Base-by-base conservation (phyloP, 2,888 invertebrate species). In the Campoplex capitator region DNA sequence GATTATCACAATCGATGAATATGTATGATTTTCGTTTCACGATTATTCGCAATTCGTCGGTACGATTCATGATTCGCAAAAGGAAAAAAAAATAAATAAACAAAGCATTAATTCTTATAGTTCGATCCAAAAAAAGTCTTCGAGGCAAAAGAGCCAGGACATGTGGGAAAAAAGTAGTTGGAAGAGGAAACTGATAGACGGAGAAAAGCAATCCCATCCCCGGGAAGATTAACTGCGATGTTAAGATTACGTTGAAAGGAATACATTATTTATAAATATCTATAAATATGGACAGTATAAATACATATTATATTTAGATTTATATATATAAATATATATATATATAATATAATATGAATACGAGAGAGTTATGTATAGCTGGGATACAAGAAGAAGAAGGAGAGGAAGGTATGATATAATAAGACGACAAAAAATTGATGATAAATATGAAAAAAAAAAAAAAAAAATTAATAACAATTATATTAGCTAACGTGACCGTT, bases 331-430 rank as follows among this genome's bases (percentile, higher is more conserved):
- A 90, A 89, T 89, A 90, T 89, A 89, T 89, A 89, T 89, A 89
- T 84, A 51, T 88, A 89, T 86, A 85, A 42, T 42, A 42, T 85
- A 87, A 90, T 90, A 89, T 89, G 85, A 86, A 89, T 89, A 89
- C 75, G 75, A 92, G 90, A 90, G 89, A 88, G 89, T 91, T 92
- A 90, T 91, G 90, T 91, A 90, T 91, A 91, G 89, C 85, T 84
- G 85, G 70, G 68, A 76, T 76, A 56, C 75, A 86, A 88, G 86
- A 85, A 87, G 83, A 83, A 82, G 84, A 83, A 85, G 79, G 71
- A 68, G 84, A 88, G 84, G 76, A 83, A 76, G 85, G 79, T 73
- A 86, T 88, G 85, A 88, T 38, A 38, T 38, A 58, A 78, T 74
- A 85, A 89, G 85, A 86, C 76, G 78, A 79, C 65, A 77, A 83